A percentile compares a stretch with the other conserved stretches of the same genome.
phyloP scores from a whole-genome alignment of 2,888 invertebrate genomes.

The Busseola fusca region DNA sequence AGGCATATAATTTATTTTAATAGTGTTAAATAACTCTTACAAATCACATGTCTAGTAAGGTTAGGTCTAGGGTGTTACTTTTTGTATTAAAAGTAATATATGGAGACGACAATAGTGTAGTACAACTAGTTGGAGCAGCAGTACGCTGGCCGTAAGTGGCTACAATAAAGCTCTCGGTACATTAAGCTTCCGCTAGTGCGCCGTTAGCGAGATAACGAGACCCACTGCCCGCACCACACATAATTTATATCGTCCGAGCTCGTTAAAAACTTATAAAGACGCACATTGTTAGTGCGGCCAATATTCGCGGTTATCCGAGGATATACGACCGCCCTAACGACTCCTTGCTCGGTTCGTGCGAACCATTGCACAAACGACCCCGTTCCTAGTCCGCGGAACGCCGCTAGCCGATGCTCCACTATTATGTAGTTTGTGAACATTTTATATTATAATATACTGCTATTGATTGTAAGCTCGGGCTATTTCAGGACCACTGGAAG shows the following conservation, averaged over 20 bases:
- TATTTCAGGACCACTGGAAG: conserved; percentile 36
- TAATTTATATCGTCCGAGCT: conserved; percentile 89
- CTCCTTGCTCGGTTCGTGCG: conserved; percentile 71
- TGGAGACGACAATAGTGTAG: conserved; percentile 62
- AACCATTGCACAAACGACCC: conserved; percentile 77
- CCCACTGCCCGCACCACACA: conserved; percentile 86
- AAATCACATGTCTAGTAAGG: not conserved
- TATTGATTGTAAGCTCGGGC: conserved; percentile 40
- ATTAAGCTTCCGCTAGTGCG: conserved; percentile 88
- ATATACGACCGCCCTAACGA: conserved; percentile 86
- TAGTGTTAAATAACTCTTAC: not conserved
- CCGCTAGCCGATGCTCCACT: conserved; percentile 65
- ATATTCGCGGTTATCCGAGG: conserved; percentile 85
- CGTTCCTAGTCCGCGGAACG: conserved; percentile 65
- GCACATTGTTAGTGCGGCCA: conserved; percentile 89
- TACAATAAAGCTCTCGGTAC: conserved; percentile 88
- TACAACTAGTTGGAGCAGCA: conserved; percentile 68
- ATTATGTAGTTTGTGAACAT: conserved; percentile 57
- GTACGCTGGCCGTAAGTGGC: conserved; percentile 83
- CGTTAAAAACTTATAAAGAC: conserved; percentile 90
- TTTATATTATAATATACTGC: conserved; percentile 54
- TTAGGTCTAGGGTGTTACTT: conserved; percentile 21
- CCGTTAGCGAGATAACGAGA: conserved; percentile 89
- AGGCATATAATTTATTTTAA: not conserved
- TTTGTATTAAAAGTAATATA: conserved; percentile 57